Conservation (phyloP, 2,888 invertebrate species). For the Stenodema calcarata region DNA sequence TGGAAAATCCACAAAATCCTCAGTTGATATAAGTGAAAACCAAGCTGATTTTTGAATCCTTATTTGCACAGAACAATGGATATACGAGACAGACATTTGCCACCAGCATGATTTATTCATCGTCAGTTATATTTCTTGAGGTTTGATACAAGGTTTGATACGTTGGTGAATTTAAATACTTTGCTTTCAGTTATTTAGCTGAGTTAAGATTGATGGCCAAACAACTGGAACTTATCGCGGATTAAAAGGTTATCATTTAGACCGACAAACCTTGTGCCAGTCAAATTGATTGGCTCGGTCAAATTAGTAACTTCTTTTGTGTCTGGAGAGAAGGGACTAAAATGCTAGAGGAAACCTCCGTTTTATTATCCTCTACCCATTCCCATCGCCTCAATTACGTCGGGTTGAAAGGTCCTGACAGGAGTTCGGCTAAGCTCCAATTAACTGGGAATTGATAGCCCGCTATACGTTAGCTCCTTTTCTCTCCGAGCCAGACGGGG, state of each 20-base stretch:
- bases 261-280: neutral
- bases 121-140: too few relatives aligned
- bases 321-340: neutral
- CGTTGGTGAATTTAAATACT: too few relatives aligned
- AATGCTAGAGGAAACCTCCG: neutral
- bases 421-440: constrained; percentile 33
- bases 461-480: constrained; percentile 30
- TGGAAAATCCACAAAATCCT: too few relatives aligned
- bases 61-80: too few relatives aligned
- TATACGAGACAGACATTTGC: too few relatives aligned
- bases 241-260: neutral
- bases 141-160: too few relatives aligned
- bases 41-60: too few relatives aligned
- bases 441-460: constrained; percentile 34
- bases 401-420: constrained; percentile 25
- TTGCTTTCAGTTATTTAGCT: too few relatives aligned
- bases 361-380: constrained; percentile 5
- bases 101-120: too few relatives aligned
- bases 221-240: too few relatives aligned
- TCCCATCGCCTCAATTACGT: constrained; percentile 16
- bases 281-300: neutral
- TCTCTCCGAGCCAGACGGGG: neutral
- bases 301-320: neutral
- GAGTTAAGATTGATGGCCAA: too few relatives aligned
- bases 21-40: too few relatives aligned